Conservation (phyloP, 2,113 vertebrate genomes). For the Anseranas semipalmata region DNA sequence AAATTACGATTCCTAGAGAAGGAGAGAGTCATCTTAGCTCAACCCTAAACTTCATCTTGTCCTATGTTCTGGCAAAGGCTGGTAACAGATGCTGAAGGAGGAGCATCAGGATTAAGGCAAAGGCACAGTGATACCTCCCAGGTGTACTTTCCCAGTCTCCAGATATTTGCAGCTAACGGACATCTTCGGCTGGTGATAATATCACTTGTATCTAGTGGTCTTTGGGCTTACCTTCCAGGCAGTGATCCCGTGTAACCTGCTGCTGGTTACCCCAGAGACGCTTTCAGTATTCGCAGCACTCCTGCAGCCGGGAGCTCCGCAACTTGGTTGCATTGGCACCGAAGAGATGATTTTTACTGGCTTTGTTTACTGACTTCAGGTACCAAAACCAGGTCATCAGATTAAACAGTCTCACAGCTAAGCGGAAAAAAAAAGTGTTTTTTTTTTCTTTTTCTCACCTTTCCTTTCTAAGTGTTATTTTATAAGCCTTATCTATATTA, state of each 20-base stretch:
- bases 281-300: not conserved
- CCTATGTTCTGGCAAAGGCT: not conserved
- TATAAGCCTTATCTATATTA: not conserved
- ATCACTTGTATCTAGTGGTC: not conserved
- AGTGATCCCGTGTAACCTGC: not conserved
- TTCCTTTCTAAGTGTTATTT: not conserved
- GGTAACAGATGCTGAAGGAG: not conserved
- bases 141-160: not conserved
- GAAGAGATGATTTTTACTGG: not conserved
- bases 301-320: not conserved
- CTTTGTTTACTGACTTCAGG: not conserved
- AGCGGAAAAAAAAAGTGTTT: too few relatives aligned
- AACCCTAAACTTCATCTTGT: not conserved
- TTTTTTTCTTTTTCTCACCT: not conserved
- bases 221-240: not conserved
- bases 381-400: not conserved
- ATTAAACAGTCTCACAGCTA: not conserved
- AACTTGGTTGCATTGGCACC: not conserved
- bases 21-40: not conserved
- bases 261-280: not conserved
- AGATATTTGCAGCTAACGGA: not conserved
- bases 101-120: not conserved
- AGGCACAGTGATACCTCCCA: accelerated
- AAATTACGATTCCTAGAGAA: not conserved
- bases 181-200: not conserved